Base-by-base conservation (phyloP, 1,140 invertebrate genomes). In the Apolygus lucorum region DNA sequence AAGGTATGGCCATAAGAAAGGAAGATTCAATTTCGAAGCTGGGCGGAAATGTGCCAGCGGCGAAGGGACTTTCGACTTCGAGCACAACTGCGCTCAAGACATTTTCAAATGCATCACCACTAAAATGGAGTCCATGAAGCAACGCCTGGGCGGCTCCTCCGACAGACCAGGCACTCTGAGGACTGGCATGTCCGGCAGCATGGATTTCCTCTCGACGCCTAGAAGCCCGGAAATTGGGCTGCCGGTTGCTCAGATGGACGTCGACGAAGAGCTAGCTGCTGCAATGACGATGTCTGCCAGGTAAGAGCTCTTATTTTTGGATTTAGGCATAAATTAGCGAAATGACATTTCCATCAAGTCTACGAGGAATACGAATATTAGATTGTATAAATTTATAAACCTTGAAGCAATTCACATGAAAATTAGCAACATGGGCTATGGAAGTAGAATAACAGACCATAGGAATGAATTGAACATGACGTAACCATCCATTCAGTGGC, bases 11-110 rank as follows among this genome's bases (percentile, higher is more conserved):
- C 90, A 90, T 73, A 86, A 87, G 70, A 85, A 87, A 74, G 89
- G 89, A 42, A 90, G 87, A 76, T 94, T 95, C 76, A 91, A 89
- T 22, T 92, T 95, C 79, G 91, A 94, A 83, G 91, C 91, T n/a
- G 92, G 92, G 2, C 82, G 92, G 71, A 93, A 92, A 78, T 93
- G 91, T 79, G 84, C 87, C 71, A 90, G 90, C 2, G 92, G 92
- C 1, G 91, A 92, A 81, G 92, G 92, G 0, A 84, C 86, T 13
- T 94, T 94, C 77, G 86, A 86, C 68, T 80, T 94, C 71, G 86
- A 90, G 75, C 87, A 91, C 74, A 85, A 84, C 8, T 90, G 90
- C 76, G 87, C 88, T 63, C 87, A 89, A 73, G 89, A 91, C 78
- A 90, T 92, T 68, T 92, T 89, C 71, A 83, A 87, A 67, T 78